A percentile compares a stretch with the other conserved stretches of the same genome.
These are phyloP conservation scores for Sinopyrophorus schimmeli DNA, from an alignment of 2,888 invertebrate species.

Conservation along the genomic window DNA sequence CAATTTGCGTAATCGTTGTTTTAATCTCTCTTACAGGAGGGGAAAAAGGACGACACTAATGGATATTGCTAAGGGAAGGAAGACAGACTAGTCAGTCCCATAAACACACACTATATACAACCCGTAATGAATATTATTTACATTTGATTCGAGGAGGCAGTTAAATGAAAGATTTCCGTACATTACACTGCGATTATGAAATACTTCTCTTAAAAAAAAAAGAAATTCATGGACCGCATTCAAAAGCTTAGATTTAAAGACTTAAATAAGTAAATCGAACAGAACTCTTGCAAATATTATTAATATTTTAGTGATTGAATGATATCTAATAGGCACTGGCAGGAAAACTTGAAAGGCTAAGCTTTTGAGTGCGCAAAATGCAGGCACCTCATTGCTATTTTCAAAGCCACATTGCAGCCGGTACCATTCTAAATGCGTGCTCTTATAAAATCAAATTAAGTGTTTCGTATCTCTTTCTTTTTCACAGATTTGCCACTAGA, in stretches of 20 bases:
- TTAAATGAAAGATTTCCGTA: conserved; percentile 9
- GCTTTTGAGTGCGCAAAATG: conserved; percentile 8
- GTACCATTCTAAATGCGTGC: conserved; percentile 26
- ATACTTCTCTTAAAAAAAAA: conserved; percentile 4
- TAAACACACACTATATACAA: conserved; percentile 50
- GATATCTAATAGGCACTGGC: too few species aligned
- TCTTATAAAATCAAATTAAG: conserved; percentile 13
- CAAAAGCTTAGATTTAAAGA: conserved; percentile 14
- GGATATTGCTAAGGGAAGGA: conserved; percentile 51
- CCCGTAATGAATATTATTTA: conserved; percentile 50
- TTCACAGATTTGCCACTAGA: conserved; percentile 20
- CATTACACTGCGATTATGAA: conserved; percentile 8
- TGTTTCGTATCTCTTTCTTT: conserved; percentile 15
- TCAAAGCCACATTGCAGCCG: conserved; percentile 28
- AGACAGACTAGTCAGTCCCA: conserved; percentile 54
- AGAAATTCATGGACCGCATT: too few species aligned
- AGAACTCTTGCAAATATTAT: too few species aligned
- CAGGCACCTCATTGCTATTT: conserved; percentile 26
- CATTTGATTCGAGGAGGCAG: conserved; percentile 35
- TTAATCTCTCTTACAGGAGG: conserved; percentile 32
- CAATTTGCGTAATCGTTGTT: conserved; percentile 36
- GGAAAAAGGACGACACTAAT: conserved; percentile 39
- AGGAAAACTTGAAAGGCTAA: too few species aligned
- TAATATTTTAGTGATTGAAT: too few species aligned
- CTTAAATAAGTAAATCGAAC: too few species aligned